A percentile compares a stretch with the other conserved stretches of the same genome.
phyloP scores from a whole-genome alignment of 2,113 vertebrate species.

The human (Homo sapiens) region GRCh38 chrX:7337501-7338000 shows the following conservation, averaged over 20 bases:
- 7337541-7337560: too few species aligned
- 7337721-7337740: fast-evolving
- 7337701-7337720: not conserved
- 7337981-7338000: not conserved
- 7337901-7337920: not conserved
- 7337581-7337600: not conserved
- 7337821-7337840: fast-evolving
- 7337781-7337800: fast-evolving
- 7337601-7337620: not conserved
- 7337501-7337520: fast-evolving
- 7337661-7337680: not conserved
- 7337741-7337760: fast-evolving
- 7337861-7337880: not conserved
- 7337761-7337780: fast-evolving
- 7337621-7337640: too few species aligned
- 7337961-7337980: not conserved
- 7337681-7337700: fast-evolving
- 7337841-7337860: not conserved
- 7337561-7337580: too few species aligned
- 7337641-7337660: fast-evolving
- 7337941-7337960: not conserved
- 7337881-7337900: not conserved
- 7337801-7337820: fast-evolving
- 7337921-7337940: not conserved
- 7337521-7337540: fast-evolving